Evolutionary conservation across 2,888 invertebrate genomes (phyloP).

Genomic region (Trypoxylon attenuatum): DNA sequence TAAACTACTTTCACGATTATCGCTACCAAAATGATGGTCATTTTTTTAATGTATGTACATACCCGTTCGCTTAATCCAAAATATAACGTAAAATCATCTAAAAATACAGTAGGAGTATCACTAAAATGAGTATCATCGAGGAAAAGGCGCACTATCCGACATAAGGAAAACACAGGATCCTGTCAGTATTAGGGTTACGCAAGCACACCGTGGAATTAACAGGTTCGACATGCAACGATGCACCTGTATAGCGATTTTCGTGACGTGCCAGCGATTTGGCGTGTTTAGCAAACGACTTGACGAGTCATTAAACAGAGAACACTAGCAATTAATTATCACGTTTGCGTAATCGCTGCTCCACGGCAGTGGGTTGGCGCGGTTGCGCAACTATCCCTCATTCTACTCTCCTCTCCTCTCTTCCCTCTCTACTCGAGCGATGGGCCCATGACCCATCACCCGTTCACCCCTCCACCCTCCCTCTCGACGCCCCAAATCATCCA

Average conservation of each 20-base stretch:
- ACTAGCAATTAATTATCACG: slow-evolving; percentile 69
- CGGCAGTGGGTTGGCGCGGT: slow-evolving; percentile 53
- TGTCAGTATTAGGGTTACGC: slow-evolving; percentile 11
- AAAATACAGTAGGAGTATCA: too few species aligned
- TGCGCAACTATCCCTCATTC: slow-evolving; percentile 65
- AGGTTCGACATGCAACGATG: slow-evolving; percentile 62
- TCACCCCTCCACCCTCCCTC: slow-evolving; percentile 27
- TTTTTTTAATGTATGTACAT: too few species aligned
- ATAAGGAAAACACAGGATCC: neutral
- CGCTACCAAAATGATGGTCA: too few species aligned
- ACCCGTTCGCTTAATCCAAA: too few species aligned
- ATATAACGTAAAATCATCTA: slow-evolving; percentile 3
- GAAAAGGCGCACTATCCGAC: neutral
- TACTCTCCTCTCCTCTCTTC: slow-evolving; percentile 40
- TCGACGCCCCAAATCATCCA: too few species aligned
- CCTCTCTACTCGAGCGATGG: too few species aligned
- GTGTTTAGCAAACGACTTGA: slow-evolving; percentile 65
- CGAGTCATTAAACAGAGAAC: slow-evolving; percentile 68
- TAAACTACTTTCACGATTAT: too few species aligned
- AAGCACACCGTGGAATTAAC: slow-evolving; percentile 52
- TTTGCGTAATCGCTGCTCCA: slow-evolving; percentile 66
- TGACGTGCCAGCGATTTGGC: slow-evolving; percentile 63
- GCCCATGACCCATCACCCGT: slow-evolving; percentile 10
- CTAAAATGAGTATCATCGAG: neutral
- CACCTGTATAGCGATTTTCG: slow-evolving; percentile 63